A percentile compares a stretch with the other conserved stretches of the same genome.
Conservation (phyloP, 2,797 vertebrate genomes). For the Sphaeramia orbicularis region DNA sequence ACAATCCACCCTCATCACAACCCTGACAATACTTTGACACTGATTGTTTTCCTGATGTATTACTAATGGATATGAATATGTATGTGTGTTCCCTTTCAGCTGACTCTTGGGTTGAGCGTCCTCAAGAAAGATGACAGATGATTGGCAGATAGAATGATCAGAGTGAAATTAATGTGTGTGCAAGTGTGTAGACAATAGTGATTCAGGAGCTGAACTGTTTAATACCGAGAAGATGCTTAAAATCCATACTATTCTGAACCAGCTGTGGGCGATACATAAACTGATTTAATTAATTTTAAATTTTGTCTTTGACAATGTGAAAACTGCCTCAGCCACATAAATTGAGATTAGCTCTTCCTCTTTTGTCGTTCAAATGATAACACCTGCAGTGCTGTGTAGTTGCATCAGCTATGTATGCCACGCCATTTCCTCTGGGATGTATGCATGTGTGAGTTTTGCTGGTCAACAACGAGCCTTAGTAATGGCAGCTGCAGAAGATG, state of each 20-base stretch:
- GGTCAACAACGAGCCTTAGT: no score
- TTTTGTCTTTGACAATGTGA: no score
- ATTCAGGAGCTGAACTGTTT: neutral
- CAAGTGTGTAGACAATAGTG: neutral
- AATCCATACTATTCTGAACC: neutral
- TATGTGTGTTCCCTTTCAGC: constrained; percentile 15
- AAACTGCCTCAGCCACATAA: no score
- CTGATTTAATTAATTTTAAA: no score
- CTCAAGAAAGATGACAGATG: constrained; percentile 10
- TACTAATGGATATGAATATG: constrained; percentile 13
- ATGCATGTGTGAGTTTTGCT: no score
- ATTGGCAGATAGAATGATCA: constrained; percentile 27
- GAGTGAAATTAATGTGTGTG: neutral
- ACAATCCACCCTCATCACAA: constrained; percentile 20
- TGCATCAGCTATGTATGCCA: no score
- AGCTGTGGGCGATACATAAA: neutral
- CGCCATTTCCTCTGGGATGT: no score
- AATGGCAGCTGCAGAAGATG: no score
- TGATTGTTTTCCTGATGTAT: constrained; percentile 34
- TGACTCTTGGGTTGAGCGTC: constrained; percentile 11
- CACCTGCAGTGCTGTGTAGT: no score
- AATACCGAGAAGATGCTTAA: neutral
- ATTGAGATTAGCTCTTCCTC: no score
- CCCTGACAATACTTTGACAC: constrained; percentile 25
- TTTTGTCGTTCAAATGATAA: no score